These are phyloP conservation scores for Drosophila mettleri DNA, from an alignment of 2,888 invertebrate species.

Conservation along the genomic window DNA sequence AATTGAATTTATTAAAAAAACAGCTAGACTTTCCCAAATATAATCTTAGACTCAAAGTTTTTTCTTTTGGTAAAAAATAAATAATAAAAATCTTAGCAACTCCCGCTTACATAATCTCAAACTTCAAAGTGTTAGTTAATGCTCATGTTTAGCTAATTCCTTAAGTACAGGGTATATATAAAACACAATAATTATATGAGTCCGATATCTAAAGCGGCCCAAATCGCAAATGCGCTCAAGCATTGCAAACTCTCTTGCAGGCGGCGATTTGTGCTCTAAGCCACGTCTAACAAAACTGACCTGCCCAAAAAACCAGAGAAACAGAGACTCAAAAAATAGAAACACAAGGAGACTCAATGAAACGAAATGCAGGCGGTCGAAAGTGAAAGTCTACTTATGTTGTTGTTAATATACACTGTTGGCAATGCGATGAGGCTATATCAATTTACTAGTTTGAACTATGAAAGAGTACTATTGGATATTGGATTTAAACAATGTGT, in stretches of 20 bases:
- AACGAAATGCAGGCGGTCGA: constrained; percentile 46
- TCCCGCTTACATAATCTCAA: neutral
- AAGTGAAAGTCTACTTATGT: constrained; percentile 67
- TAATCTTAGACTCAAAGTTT: too few species aligned
- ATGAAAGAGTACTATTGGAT: neutral
- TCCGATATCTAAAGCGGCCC: constrained; percentile 43
- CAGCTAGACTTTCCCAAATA: too few species aligned
- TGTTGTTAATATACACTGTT: constrained; percentile 7
- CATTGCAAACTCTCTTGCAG: constrained; percentile 44
- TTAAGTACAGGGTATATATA: constrained; percentile 39
- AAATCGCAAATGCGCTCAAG: constrained; percentile 76
- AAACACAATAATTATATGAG: constrained; percentile 66
- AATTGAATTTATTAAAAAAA: too few species aligned
- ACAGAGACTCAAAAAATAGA: constrained; percentile 4
- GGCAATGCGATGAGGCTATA: neutral
- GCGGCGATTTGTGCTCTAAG: constrained; percentile 39
- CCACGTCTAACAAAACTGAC: constrained; percentile 60
- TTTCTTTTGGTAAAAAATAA: too few species aligned
- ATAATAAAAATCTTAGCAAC: too few species aligned
- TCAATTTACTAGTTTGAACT: too few species aligned
- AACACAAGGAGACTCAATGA: constrained; percentile 8
- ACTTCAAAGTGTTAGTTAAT: neutral
- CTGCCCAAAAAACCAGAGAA: constrained; percentile 56
- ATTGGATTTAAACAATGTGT: neutral
- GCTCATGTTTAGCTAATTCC: neutral